Conservation (phyloP, 2,888 invertebrate species). For the Xestia xanthographa region DNA sequence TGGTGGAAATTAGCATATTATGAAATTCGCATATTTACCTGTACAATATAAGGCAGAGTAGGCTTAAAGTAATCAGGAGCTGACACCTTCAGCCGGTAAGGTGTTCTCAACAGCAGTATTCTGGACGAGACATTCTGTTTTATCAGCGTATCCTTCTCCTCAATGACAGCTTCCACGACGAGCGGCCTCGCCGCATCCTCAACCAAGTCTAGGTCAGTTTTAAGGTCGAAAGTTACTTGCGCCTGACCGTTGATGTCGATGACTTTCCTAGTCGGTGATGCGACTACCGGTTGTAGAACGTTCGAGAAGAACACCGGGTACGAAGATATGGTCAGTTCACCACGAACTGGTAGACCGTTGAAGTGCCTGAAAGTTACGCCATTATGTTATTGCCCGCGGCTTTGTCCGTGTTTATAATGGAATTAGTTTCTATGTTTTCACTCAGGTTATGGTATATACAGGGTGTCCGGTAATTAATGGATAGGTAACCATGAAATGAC, state of each 20-base stretch:
- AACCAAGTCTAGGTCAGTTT: slow-evolving; percentile 93
- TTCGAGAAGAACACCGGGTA: slow-evolving; percentile 95
- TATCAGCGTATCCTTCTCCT: slow-evolving; percentile 96
- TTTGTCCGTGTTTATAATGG: neutral
- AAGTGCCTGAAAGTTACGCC: slow-evolving; percentile 92
- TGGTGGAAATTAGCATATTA: no score
- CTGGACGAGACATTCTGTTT: slow-evolving; percentile 94
- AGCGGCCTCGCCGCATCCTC: slow-evolving; percentile 95
- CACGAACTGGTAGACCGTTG: slow-evolving; percentile 96
- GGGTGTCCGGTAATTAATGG: no score
- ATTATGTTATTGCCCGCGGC: neutral
- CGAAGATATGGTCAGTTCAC: slow-evolving; percentile 95
- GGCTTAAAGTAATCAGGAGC: slow-evolving; percentile 97
- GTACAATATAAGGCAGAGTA: slow-evolving; percentile 95
- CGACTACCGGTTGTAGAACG: slow-evolving; percentile 94
- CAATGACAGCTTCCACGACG: slow-evolving; percentile 96
- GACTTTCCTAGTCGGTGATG: slow-evolving; percentile 93
- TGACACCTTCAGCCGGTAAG: slow-evolving; percentile 93
- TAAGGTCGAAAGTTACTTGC: slow-evolving; percentile 94
- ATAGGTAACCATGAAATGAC: no score
- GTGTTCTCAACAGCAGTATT: slow-evolving; percentile 91
- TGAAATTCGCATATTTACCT: slow-evolving; percentile 72
- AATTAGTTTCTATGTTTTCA: neutral
- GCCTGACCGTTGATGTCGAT: slow-evolving; percentile 92
- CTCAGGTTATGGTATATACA: neutral